Evolutionary conservation across 2,888 invertebrate species (phyloP), one percentile per base, ranked within the genome.

Genomic region (Ellobium chinense): DNA sequence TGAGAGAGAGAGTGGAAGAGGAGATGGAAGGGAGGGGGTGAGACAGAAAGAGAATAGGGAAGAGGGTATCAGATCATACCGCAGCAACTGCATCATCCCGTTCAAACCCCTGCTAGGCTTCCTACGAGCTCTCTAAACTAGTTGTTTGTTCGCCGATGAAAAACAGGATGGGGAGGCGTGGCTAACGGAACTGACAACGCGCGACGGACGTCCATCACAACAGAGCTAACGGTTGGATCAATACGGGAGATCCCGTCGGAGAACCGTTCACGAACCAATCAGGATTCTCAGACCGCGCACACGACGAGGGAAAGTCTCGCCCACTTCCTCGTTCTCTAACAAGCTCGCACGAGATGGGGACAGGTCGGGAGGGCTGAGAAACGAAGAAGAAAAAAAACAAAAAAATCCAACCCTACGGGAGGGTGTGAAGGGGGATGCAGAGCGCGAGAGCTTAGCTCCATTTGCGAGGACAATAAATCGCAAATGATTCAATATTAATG

Each of bases 401-500:
- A 36, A 63, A 29, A 74, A 7, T 14, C 18, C 27, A 39, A 2
- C 9, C 21, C 36, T 54, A 9, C 31, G 65, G 76, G 76, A 66
- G 65, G 54, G 54, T 18, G 27, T 34, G 29, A 37, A 2, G 29
- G 14, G 37, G 27, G 62, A 37, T n/a, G n/a, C 60, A 18, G 5
- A 29, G 21, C n/a, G 74, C 18, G 21, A 14, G 12, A 39, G 54
- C 39, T 62, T 12, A 58, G 39, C 37, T 54, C 46, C 56, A 54
- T 58, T 73, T 68, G 73, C 63, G 31, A 65, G 27, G 46, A 74
- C 74, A 72, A 78, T 78, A 79, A 76, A 72, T 77, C 29, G 54
- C 46, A 72, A 77, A 79, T 80, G 79, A 82, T 73, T 82, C 80
- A 82, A 80, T 80, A 80, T 80, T 82, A 80, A 80, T 73, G 76